These are phyloP conservation scores for Ips typographus DNA, from an alignment of 1,140 invertebrate species.

Conservation along the genomic window DNA sequence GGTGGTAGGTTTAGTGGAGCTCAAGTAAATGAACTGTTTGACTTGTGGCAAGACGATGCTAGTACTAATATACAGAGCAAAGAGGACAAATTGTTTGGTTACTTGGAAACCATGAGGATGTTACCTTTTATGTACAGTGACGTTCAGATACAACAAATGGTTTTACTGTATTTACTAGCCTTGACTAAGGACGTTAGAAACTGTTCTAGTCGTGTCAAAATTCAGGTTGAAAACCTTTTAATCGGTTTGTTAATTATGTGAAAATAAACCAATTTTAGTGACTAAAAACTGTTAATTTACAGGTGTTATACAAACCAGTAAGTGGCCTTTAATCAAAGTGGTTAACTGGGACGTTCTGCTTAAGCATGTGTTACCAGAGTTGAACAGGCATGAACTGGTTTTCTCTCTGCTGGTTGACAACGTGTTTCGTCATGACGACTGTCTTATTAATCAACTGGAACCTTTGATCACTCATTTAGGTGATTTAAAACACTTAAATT, in stretches of 20 bases:
- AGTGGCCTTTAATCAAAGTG: no score
- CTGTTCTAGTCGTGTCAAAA: constrained; percentile 25
- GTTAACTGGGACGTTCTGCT: no score
- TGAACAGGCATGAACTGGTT: constrained; percentile 14
- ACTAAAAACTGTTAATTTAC: no score
- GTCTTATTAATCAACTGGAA: not conserved
- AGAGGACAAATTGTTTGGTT: constrained; percentile 32
- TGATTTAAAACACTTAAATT: no score
- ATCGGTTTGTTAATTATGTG: constrained; percentile 26
- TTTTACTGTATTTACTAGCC: constrained; percentile 39
- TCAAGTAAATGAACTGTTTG: constrained; percentile 6
- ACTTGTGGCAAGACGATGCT: not conserved
- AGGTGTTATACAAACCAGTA: no score
- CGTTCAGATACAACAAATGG: constrained; percentile 32
- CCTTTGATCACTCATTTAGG: not conserved
- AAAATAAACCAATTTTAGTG: no score
- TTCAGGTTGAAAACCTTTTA: constrained; percentile 31
- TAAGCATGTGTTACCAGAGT: no score
- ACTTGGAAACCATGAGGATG: constrained; percentile 33
- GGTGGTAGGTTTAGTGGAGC: not conserved
- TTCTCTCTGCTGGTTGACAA: constrained; percentile 37
- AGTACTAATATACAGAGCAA: constrained; percentile 13
- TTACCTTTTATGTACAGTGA: constrained; percentile 38
- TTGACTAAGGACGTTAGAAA: constrained; percentile 37
- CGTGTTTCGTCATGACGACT: constrained; percentile 39